phyloP scores from a whole-genome alignment of 2,797 vertebrate species.

The Taenioides sp. region DNA sequence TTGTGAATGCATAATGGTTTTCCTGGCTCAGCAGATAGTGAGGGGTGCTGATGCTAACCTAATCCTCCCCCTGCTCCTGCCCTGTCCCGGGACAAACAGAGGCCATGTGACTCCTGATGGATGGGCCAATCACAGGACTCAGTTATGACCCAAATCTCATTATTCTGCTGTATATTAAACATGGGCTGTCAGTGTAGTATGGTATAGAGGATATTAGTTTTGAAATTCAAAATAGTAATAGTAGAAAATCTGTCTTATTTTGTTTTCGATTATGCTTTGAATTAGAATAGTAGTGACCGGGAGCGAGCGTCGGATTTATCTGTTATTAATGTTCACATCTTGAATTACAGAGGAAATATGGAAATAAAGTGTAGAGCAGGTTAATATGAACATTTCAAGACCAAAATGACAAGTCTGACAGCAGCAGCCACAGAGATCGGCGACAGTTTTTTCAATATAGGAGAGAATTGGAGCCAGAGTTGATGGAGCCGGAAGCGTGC shows the following conservation, averaged over 20 bases:
- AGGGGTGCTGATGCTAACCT: constrained; percentile 53
- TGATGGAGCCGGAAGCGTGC: too few relatives aligned
- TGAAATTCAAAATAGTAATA: neutral
- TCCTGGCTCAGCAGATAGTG: constrained; percentile 61
- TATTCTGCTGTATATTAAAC: constrained; percentile 4
- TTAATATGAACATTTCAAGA: too few relatives aligned
- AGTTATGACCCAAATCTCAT: constrained; percentile 20
- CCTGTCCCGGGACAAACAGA: constrained; percentile 19
- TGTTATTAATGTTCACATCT: too few relatives aligned
- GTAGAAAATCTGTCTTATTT: neutral
- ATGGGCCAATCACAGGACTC: constrained; percentile 20
- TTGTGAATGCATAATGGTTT: constrained; percentile 54
- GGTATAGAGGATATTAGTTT: too few relatives aligned
- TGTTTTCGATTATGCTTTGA: neutral
- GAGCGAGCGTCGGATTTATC: too few relatives aligned
- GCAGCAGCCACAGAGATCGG: too few relatives aligned
- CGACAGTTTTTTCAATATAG: too few relatives aligned
- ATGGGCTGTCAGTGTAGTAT: too few relatives aligned
- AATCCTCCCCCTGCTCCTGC: constrained; percentile 18
- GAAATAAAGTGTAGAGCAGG: too few relatives aligned
- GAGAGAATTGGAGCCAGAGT: too few relatives aligned
- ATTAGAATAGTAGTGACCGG: neutral
- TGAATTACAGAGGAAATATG: too few relatives aligned
- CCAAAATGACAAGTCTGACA: too few relatives aligned
- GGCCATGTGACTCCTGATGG: constrained; percentile 11